A percentile compares a stretch with the other conserved stretches of the same genome.
Evolutionary conservation across 2,888 invertebrate genomes (phyloP).

Genomic region (Pristionchus maxplancki): DNA sequence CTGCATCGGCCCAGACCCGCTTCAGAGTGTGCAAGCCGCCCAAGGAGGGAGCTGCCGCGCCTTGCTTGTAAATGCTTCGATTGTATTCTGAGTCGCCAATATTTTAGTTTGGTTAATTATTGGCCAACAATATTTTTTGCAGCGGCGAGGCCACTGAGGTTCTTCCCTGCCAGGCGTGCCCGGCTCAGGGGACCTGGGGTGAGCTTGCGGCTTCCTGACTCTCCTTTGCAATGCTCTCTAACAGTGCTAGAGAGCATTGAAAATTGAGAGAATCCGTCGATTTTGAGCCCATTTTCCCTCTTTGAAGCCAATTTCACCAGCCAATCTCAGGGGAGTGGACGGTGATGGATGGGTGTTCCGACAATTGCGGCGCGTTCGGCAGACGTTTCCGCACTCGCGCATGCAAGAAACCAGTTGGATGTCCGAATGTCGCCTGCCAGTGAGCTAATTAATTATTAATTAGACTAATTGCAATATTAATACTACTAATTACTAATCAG

Average conservation of each 20-base stretch:
- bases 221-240: no score
- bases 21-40: slow-evolving; percentile 47
- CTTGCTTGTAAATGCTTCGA: slow-evolving; percentile 49
- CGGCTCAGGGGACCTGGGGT: slow-evolving; percentile 39
- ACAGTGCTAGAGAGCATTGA: no score
- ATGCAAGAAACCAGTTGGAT: slow-evolving; percentile 30
- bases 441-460: slow-evolving; percentile 1
- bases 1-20: not conserved
- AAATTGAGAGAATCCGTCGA: no score
- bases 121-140: no score
- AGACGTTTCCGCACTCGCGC: slow-evolving; percentile 27
- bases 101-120: no score
- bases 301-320: not conserved
- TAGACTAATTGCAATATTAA: no score
- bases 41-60: not conserved
- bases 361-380: slow-evolving; percentile 32
- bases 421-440: slow-evolving; percentile 39
- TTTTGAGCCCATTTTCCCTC: no score
- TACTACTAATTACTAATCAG: slow-evolving; percentile 9
- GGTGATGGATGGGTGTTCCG: slow-evolving; percentile 25
- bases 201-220: not conserved
- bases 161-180: slow-evolving; percentile 28
- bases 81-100: no score
- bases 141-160: slow-evolving; percentile 17
- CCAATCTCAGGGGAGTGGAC: slow-evolving; percentile 38